Percentiles rank a stretch among this genome's conserved stretches.
These are phyloP conservation scores for Corythoichthys intestinalis DNA, from an alignment of 2,113 vertebrate genomes.

Conservation along the genomic window DNA sequence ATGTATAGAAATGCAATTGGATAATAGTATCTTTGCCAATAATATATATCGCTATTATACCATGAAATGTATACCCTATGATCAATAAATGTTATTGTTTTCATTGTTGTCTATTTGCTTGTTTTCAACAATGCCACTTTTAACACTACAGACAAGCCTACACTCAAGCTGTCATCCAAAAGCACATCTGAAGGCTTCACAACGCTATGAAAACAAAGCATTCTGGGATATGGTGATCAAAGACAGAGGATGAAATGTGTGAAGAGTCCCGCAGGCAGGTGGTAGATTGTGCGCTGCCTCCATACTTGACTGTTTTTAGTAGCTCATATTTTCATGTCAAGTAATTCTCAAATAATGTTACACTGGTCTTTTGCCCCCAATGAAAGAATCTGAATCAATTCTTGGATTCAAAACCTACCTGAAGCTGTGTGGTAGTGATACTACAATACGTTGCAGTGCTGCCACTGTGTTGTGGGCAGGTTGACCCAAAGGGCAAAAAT, in stretches of 20 bases:
- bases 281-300: neutral
- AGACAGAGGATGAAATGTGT: slow-evolving; percentile 2
- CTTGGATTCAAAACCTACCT: neutral
- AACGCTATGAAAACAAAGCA: neutral
- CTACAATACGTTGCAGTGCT: neutral
- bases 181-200: neutral
- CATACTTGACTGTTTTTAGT: neutral
- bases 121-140: neutral
- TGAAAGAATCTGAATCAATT: neutral
- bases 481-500: too few relatives aligned
- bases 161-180: neutral
- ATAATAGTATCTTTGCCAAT: slow-evolving; percentile 98
- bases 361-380: neutral
- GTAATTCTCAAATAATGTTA: neutral
- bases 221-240: neutral
- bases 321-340: neutral
- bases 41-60: slow-evolving; percentile 90
- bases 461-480: too few relatives aligned
- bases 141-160: neutral
- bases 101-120: slow-evolving; percentile 62
- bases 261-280: neutral
- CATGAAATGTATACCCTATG: slow-evolving; percentile 86
- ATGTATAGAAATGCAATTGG: slow-evolving; percentile 98
- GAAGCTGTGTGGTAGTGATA: neutral
- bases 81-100: slow-evolving; percentile 91